phyloP scores from a whole-genome alignment of 2,888 invertebrate species.

The Monoplex corrugatus region DNA sequence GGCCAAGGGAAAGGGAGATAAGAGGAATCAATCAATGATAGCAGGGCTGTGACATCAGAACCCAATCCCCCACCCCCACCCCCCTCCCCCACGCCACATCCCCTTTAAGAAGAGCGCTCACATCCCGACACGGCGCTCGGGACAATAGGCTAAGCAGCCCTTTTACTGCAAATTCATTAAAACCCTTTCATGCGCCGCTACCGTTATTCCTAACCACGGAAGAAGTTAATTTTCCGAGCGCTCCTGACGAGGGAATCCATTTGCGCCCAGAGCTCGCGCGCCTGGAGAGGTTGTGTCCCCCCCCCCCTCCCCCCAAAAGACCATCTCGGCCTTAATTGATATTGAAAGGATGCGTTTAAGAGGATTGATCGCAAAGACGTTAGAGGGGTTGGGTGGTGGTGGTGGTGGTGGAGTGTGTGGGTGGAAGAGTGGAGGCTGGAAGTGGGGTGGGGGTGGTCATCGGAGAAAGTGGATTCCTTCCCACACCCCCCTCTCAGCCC shows the following conservation, averaged over 20 bases:
- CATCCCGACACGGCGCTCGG: slow-evolving; percentile 8
- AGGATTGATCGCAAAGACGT: slow-evolving; percentile 42
- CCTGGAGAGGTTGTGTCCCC: background rate
- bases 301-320: background rate
- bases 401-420: slow-evolving; percentile 41
- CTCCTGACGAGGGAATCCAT: slow-evolving; percentile 46
- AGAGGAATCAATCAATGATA: slow-evolving; percentile 38
- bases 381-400: background rate
- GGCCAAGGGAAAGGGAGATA: background rate
- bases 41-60: slow-evolving; percentile 15
- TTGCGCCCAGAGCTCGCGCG: slow-evolving; percentile 15
- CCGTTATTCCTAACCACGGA: slow-evolving; percentile 49
- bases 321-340: slow-evolving; percentile 49
- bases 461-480: slow-evolving; percentile 17
- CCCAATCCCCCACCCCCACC: background rate
- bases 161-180: slow-evolving; percentile 51
- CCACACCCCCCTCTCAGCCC: background rate
- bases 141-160: slow-evolving; percentile 48
- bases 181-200: slow-evolving; percentile 42
- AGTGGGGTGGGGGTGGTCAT: slow-evolving; percentile 10
- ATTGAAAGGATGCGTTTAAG: slow-evolving; percentile 53
- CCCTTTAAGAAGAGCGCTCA: background rate
- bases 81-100: slow-evolving; percentile 16
- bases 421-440: no score
- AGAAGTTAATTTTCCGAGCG: slow-evolving; percentile 50